Conservation (phyloP, 2,113 vertebrate genomes). For the Laterallus jamaicensis region DNA sequence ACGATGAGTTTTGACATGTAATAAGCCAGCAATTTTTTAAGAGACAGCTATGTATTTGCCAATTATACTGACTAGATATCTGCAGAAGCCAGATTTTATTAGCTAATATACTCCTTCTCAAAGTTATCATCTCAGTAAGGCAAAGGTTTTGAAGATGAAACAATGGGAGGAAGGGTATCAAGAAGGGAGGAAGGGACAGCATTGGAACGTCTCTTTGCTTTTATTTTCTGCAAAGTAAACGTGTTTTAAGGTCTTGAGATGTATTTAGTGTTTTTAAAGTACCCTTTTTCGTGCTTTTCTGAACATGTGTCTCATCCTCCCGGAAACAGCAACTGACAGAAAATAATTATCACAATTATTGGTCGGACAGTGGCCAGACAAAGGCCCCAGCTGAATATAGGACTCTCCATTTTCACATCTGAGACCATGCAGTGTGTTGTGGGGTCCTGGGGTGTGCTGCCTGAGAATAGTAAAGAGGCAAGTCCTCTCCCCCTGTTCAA, state of each 20-base stretch:
- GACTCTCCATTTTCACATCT: not conserved
- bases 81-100: not conserved
- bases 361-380: not conserved
- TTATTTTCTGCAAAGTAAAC: not conserved
- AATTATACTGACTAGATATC: not conserved
- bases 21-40: not conserved
- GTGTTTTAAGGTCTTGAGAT: not conserved
- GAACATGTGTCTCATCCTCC: not conserved
- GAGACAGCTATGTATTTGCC: not conserved
- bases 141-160: not conserved
- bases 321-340: not conserved
- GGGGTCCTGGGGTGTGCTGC: not conserved
- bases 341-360: not conserved
- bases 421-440: not conserved
- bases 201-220: not conserved
- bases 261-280: not conserved
- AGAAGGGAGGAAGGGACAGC: not conserved
- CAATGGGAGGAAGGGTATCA: not conserved
- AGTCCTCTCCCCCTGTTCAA: not conserved
- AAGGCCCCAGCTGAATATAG: not conserved
- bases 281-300: not conserved
- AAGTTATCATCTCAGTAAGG: not conserved
- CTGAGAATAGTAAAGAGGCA: not conserved
- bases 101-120: not conserved
- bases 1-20: not conserved